Evolutionary conservation across 2,888 invertebrate genomes (phyloP).

Genomic region (Furcula furcula): DNA sequence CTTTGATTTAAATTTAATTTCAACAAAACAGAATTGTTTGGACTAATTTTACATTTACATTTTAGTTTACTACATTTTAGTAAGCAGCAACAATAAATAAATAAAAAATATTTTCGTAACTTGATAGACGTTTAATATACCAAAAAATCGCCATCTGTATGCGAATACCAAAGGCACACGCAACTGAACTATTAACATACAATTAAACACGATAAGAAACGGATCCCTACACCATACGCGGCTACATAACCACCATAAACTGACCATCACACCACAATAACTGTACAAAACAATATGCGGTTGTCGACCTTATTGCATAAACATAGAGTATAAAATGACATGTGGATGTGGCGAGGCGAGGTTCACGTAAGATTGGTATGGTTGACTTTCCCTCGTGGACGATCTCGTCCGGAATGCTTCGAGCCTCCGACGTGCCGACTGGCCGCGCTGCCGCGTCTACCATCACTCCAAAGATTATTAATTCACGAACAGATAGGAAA

Average conservation of each 20-base stretch:
- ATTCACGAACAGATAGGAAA: conserved; percentile 8
- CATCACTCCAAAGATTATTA: conserved; percentile 41
- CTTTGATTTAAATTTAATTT: too few species aligned
- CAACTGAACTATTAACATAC: conserved; percentile 29
- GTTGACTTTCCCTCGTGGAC: conserved; percentile 75
- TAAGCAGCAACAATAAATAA: too few species aligned
- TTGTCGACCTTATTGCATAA: conserved; percentile 3
- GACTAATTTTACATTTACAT: too few species aligned
- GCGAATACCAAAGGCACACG: neutral
- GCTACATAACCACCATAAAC: conserved; percentile 27
- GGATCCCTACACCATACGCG: conserved; percentile 35
- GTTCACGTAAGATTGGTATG: conserved; percentile 42
- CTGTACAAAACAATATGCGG: conserved; percentile 1
- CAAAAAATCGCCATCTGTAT: too few species aligned
- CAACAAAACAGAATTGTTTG: too few species aligned
- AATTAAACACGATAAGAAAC: conserved; percentile 35
- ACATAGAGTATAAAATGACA: conserved; percentile 5
- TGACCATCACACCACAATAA: conserved; percentile 28
- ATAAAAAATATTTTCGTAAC: too few species aligned
- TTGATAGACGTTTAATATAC: too few species aligned
- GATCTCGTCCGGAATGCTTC: conserved; percentile 70
- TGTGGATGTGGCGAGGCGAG: conserved; percentile 15
- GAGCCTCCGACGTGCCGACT: conserved; percentile 66
- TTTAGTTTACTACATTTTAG: too few species aligned
- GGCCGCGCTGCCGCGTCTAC: conserved; percentile 60